Evolutionary conservation across 2,888 invertebrate species (phyloP).

Genomic region (Orthonychiurus folsomi): DNA sequence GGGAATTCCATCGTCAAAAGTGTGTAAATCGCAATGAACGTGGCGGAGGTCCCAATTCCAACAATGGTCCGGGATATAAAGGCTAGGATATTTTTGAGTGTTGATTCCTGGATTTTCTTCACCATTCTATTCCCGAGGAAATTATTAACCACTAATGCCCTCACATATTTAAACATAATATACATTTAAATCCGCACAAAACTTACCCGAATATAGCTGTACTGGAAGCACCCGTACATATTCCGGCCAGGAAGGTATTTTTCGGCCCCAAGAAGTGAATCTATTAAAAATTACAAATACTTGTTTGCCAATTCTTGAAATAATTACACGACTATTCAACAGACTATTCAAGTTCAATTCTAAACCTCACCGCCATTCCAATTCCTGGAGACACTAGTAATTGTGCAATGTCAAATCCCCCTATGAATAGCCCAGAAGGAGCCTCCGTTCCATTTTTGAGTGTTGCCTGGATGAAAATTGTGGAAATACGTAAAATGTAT

Average conservation of each 20-base stretch:
- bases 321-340: too few species aligned
- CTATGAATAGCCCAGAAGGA: background rate
- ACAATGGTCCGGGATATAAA: background rate
- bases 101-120: background rate
- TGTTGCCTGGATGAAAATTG: background rate
- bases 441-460: background rate
- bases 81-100: background rate
- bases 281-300: slow-evolving; percentile 1
- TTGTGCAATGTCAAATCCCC: background rate
- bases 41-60: background rate
- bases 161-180: background rate
- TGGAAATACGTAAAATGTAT: too few species aligned
- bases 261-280: background rate
- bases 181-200: too few species aligned
- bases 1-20: background rate
- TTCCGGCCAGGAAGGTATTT: background rate
- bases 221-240: background rate
- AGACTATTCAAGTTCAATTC: too few species aligned
- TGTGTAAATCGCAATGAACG: background rate
- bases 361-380: background rate
- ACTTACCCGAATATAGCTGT: background rate
- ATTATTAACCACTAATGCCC: background rate
- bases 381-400: background rate
- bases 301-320: too few species aligned
- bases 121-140: background rate